A percentile compares a stretch with the other conserved stretches of the same genome.
phyloP scores from a whole-genome alignment of 2,888 invertebrate species.

The Deilephila elpenor region DNA sequence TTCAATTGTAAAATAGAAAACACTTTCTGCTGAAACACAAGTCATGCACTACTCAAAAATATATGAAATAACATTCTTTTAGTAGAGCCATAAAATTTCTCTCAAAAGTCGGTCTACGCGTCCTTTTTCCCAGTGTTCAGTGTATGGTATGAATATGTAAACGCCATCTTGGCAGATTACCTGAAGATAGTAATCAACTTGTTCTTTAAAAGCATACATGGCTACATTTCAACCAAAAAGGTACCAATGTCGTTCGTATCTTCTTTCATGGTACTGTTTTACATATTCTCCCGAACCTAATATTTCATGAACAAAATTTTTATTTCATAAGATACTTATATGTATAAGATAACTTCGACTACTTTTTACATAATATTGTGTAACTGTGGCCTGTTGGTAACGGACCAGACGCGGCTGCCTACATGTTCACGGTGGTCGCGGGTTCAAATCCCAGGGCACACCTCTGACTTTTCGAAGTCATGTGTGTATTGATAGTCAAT shows the following conservation, averaged over 20 bases:
- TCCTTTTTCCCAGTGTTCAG: constrained; percentile 23
- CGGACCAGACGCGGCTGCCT: too few species aligned
- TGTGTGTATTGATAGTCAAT: too few species aligned
- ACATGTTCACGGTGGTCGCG: too few species aligned
- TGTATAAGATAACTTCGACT: too few species aligned
- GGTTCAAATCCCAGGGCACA: too few species aligned
- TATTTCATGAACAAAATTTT: too few species aligned
- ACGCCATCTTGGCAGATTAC: constrained; percentile 19
- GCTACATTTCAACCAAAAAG: not conserved
- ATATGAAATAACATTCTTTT: constrained; percentile 6
- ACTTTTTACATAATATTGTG: too few species aligned
- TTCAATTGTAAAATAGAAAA: not conserved
- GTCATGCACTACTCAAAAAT: constrained; percentile 19
- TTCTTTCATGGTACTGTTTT: not conserved
- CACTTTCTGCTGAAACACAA: constrained; percentile 8
- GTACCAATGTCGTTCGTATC: not conserved
- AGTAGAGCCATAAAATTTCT: constrained; percentile 19
- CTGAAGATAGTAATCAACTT: constrained; percentile 15
- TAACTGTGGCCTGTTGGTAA: too few species aligned
- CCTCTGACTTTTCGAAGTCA: too few species aligned
- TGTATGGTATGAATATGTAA: constrained; percentile 23
- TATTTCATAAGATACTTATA: too few species aligned
- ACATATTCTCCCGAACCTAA: too few species aligned
- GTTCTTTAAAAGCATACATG: constrained; percentile 10
- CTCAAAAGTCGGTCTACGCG: constrained; percentile 17